Evolutionary conservation across 1,140 invertebrate species (phyloP).

Genomic region (Fragariocoptes setiger): DNA sequence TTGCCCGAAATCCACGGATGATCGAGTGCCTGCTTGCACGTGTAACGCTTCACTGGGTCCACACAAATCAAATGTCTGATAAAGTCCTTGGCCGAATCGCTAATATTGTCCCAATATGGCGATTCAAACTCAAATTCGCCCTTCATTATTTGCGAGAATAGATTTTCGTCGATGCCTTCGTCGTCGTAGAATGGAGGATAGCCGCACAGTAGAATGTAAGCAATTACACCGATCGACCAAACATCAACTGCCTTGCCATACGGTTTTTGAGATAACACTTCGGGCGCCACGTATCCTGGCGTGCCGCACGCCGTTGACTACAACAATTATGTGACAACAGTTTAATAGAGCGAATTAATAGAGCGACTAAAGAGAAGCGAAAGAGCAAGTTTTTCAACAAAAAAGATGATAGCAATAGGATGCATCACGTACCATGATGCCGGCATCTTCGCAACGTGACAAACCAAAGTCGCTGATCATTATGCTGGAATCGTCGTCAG

Average conservation of each 20-base stretch:
- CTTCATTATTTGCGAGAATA: constrained; percentile 91
- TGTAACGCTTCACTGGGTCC: constrained; percentile 50
- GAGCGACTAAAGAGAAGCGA: no score
- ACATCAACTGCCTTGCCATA: constrained; percentile 97
- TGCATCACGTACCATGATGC: constrained; percentile 96
- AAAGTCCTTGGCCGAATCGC: constrained; percentile 95
- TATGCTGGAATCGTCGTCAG: constrained; percentile 94
- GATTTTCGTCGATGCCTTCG: constrained; percentile 57
- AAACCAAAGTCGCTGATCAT: constrained; percentile 99
- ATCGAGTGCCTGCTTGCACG: constrained; percentile 50
- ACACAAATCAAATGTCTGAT: constrained; percentile 94
- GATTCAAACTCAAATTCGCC: constrained; percentile 98
- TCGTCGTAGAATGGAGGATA: constrained; percentile 99
- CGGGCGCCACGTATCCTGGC: constrained; percentile 34
- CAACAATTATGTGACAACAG: no score
- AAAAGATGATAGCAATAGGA: no score
- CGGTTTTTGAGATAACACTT: constrained; percentile 87
- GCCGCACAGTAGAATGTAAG: constrained; percentile 68
- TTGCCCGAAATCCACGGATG: constrained; percentile 97
- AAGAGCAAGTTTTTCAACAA: no score
- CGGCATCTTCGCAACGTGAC: constrained; percentile 96
- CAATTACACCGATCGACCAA: constrained; percentile 98
- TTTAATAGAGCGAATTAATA: no score
- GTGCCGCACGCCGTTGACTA: neutral
- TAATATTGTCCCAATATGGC: constrained; percentile 99